These are phyloP conservation scores for Ciona savignyi DNA, from an alignment of 23 tunicate genomes.

Conservation along the genomic window DNA sequence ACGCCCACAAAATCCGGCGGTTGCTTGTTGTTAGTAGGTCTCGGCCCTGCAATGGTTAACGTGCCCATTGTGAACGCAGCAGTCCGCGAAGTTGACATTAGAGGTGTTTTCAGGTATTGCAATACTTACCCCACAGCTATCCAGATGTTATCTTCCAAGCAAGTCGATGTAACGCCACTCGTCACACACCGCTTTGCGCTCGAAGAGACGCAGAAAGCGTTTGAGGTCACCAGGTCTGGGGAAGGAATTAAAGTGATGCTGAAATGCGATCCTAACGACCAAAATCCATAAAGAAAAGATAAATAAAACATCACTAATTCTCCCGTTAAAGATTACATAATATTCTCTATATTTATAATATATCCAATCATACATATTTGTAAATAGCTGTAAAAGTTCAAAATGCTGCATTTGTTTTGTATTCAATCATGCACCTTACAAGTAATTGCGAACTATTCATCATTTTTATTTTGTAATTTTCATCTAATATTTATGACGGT, in stretches of 20 bases:
- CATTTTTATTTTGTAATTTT: too few species aligned
- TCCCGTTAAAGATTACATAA: too few species aligned
- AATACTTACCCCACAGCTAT: conserved; percentile 99
- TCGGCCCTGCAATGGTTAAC: conserved; percentile 87
- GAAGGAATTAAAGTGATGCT: conserved; percentile 97
- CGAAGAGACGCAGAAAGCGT: conserved; percentile 82
- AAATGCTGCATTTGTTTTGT: too few species aligned
- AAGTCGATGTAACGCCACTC: conserved; percentile 92
- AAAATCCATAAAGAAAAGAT: too few species aligned
- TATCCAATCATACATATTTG: too few species aligned
- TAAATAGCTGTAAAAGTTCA: too few species aligned
- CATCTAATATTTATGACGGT: too few species aligned
- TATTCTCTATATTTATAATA: too few species aligned
- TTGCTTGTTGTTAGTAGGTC: conserved; percentile 84
- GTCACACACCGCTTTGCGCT: conserved; percentile 93
- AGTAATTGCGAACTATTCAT: too few species aligned
- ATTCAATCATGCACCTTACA: too few species aligned
- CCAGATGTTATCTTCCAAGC: conserved; percentile 89
- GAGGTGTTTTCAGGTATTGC: conserved; percentile 98
- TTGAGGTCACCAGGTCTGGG: conserved; percentile 72
- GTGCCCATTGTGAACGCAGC: conserved; percentile 99
- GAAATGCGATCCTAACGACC: conserved; percentile 69
- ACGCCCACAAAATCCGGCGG: conserved; percentile 99
- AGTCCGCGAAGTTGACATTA: conserved; percentile 95
- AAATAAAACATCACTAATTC: too few species aligned